These are phyloP conservation scores for Lates calcarifer DNA, from an alignment of 2,113 vertebrate genomes.

Conservation along the genomic window DNA sequence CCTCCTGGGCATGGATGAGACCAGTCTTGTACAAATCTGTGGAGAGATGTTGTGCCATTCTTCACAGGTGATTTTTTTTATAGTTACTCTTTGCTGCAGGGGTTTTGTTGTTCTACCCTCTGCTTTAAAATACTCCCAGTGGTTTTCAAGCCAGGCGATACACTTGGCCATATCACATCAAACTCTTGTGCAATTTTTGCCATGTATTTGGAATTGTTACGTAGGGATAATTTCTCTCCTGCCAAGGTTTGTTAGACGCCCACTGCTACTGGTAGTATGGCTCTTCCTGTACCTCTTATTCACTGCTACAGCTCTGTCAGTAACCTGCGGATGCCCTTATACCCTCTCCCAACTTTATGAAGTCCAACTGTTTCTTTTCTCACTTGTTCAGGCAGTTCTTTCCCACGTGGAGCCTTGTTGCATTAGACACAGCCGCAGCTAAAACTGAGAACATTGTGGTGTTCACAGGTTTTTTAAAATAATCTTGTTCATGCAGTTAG, in stretches of 20 bases:
- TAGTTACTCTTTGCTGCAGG: not conserved
- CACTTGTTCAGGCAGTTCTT: not conserved
- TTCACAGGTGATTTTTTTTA: not conserved
- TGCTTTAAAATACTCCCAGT: not conserved
- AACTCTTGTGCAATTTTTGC: too few species aligned
- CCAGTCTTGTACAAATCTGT: not conserved
- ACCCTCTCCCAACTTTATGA: not conserved
- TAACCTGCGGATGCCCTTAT: not conserved
- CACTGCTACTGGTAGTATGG: not conserved
- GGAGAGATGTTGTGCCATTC: not conserved
- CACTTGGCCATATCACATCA: too few species aligned
- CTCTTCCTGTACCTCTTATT: not conserved
- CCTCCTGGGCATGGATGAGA: too few species aligned
- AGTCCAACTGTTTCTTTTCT: not conserved
- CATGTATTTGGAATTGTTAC: too few species aligned
- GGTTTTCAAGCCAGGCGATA: too few species aligned
- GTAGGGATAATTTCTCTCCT: not conserved
- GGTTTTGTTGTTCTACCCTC: not conserved
- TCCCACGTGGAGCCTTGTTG: not conserved
- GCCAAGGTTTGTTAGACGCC: not conserved
- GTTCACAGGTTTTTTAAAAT: not conserved
- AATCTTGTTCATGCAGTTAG: too few species aligned
- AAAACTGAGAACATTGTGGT: too few species aligned
- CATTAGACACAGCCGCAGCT: not conserved
- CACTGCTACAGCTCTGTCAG: not conserved